These are phyloP conservation scores for Spilogale gracilis DNA, from an alignment of 2,113 vertebrate species.

Conservation along the genomic window DNA sequence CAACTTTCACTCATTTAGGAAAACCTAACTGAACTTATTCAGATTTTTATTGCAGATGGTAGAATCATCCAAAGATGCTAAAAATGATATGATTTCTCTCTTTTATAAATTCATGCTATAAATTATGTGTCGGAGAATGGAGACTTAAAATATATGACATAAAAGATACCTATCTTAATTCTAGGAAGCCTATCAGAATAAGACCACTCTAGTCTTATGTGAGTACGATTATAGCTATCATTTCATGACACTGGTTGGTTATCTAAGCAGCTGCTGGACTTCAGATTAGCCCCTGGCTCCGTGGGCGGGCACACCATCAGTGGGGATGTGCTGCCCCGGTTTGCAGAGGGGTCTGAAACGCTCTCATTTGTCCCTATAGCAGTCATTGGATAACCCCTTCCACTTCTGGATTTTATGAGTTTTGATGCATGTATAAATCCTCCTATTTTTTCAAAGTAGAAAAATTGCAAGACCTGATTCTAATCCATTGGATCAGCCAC, in stretches of 20 bases:
- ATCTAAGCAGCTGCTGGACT: not conserved
- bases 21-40: conserved; percentile 18
- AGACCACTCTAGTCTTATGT: too few species aligned
- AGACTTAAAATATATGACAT: not conserved
- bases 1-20: conserved; percentile 27
- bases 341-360: not conserved
- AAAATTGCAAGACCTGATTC: not conserved
- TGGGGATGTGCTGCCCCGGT: not conserved
- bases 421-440: not conserved
- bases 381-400: not conserved
- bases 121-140: conserved; percentile 23
- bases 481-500: not conserved
- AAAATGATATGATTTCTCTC: conserved; percentile 16
- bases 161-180: not conserved
- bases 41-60: not conserved
- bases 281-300: not conserved
- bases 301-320: not conserved
- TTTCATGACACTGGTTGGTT: not conserved
- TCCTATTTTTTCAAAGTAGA: not conserved
- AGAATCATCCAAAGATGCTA: not conserved
- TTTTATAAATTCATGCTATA: conserved; percentile 30
- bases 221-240: not conserved
- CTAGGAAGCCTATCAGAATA: not conserved
- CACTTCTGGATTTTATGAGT: not conserved
- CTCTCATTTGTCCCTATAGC: not conserved